Evolutionary conservation across 1,140 invertebrate species (phyloP).

Genomic region (Schmidtea mediterranea): DNA sequence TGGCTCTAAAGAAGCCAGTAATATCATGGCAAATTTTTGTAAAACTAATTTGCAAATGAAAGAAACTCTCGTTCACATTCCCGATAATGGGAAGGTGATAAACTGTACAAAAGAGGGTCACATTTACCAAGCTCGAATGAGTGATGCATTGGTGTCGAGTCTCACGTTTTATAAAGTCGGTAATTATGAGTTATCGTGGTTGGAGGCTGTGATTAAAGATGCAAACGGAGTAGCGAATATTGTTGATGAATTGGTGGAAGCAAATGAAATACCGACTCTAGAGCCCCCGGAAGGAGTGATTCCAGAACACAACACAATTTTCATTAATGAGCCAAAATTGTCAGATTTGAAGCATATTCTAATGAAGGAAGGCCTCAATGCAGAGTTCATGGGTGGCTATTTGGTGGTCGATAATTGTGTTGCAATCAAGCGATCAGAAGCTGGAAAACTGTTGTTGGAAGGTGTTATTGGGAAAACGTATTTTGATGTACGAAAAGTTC

Average conservation of each 20-base stretch:
- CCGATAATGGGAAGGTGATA: conserved; percentile 46
- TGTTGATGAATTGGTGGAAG: conserved; percentile 2
- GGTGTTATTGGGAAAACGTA: conserved; percentile 77
- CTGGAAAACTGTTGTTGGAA: conserved; percentile 66
- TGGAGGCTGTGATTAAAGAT: conserved; percentile 35
- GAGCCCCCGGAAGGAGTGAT: background rate
- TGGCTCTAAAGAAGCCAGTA: conserved; percentile 35
- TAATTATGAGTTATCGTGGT: conserved; percentile 63
- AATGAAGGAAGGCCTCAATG: conserved; percentile 51
- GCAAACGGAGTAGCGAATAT: conserved; percentile 6
- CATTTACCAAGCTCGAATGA: conserved; percentile 58
- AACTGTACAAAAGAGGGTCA: conserved; percentile 90
- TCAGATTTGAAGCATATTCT: conserved; percentile 87
- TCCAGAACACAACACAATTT: no score
- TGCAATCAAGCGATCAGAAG: conserved; percentile 59
- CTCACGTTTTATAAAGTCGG: conserved; percentile 41
- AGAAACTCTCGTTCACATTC: conserved; percentile 40
- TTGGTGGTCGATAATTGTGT: conserved; percentile 76
- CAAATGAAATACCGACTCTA: background rate
- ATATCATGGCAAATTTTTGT: conserved; percentile 36
- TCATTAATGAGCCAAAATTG: conserved; percentile 33
- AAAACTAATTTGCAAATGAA: conserved; percentile 29
- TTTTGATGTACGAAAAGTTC: conserved; percentile 61
- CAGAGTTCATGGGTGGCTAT: conserved; percentile 73
- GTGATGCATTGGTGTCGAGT: conserved; percentile 63